Evolutionary conservation across 2,888 invertebrate genomes (phyloP), one percentile per base, ranked within the genome.

Genomic region (Euphydryas editha): DNA sequence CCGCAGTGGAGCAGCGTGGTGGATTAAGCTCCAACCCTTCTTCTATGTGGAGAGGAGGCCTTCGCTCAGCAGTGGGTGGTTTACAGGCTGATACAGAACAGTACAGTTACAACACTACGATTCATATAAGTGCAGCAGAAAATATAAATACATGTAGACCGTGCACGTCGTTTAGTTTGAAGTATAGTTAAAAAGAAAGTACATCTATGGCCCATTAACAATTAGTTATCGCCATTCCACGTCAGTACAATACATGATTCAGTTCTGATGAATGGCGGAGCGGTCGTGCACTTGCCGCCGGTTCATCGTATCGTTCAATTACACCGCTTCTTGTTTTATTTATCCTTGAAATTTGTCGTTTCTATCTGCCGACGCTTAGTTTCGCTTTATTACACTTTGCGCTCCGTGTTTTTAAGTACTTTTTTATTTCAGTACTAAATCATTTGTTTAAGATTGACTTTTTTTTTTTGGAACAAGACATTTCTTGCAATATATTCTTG

Each of bases 301-400:
- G 81, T 82, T 82, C 81, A 81, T 81, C 83, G 81, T 72, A 80
- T 81, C 81, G 75, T 79, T 78, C 82, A 85, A 82, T 86, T 84
- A 81, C 74, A 67, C 73, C 76, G 71, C 77, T 79, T 74, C 75
- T 79, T 81, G 76, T 78, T 79, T 76, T 75, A 77, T 78, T 30
- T 39, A 36, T 15, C 51, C 36, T 44, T 51, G 58, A 58, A 54
- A 59, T 59, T 21, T 21, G 24, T 56, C 30, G 44, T 17, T 54
- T 20, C 42, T 58, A 62, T 24, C 24, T 20, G 47, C n/a, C 37
- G 58, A 24, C n/a, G 24, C 49, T 49, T 36, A 30, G n/a, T 24
- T 51, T n/a, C n/a, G 36, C 17, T 30, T n/a, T 36, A 30, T 17
- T 44, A 1, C 42, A 3, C 6, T n/a, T 44, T n/a, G 42, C 15